phyloP scores from a whole-genome alignment of 2,888 invertebrate genomes.

The Schrankia costaestrigalis region DNA sequence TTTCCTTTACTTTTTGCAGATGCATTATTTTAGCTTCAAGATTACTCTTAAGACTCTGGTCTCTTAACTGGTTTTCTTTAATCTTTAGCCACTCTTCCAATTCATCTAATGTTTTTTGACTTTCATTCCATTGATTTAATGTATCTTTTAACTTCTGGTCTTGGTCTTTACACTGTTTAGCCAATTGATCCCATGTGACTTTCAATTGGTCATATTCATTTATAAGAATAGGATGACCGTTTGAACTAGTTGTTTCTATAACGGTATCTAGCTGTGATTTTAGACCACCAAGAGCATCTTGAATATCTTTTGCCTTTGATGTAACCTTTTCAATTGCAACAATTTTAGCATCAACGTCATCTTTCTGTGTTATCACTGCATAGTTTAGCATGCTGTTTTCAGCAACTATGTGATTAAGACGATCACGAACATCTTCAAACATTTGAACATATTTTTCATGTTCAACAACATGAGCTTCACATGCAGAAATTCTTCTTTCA shows the following conservation, averaged over 20 bases:
- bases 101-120: constrained; percentile 87
- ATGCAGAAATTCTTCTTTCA: constrained; percentile 82
- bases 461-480: constrained; percentile 87
- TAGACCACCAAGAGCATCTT: constrained; percentile 85
- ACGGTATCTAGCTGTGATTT: constrained; percentile 86
- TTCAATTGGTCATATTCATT: constrained; percentile 88
- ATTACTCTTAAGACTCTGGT: constrained; percentile 92
- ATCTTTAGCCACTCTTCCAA: constrained; percentile 92
- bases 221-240: constrained; percentile 87
- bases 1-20: constrained; percentile 86
- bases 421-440: constrained; percentile 91
- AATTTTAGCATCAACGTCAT: constrained; percentile 88
- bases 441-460: constrained; percentile 91
- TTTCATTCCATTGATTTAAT: constrained; percentile 90
- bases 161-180: constrained; percentile 85
- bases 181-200: constrained; percentile 87
- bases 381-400: constrained; percentile 90
- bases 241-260: constrained; percentile 87
- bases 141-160: constrained; percentile 87
- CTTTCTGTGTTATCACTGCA: constrained; percentile 88
- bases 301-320: constrained; percentile 86
- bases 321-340: constrained; percentile 87
- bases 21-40: constrained; percentile 90
- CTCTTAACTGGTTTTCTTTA: constrained; percentile 92
- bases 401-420: constrained; percentile 88